phyloP scores from a whole-genome alignment of 2,113 vertebrate genomes.

The Sebastes fasciatus region DNA sequence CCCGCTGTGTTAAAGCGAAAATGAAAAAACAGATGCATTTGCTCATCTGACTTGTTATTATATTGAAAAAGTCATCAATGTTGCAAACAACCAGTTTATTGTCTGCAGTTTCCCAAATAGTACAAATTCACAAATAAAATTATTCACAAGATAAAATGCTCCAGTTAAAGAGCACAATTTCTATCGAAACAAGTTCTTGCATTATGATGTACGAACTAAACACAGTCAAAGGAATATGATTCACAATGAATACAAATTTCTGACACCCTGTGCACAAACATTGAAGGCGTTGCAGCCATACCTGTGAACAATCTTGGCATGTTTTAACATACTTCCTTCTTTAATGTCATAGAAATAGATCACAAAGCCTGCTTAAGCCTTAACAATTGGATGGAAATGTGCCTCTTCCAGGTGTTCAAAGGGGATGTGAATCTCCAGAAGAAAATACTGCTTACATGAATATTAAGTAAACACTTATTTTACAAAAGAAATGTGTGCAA shows the following conservation, averaged over 20 bases:
- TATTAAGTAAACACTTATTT: neutral
- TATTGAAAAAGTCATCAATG: neutral
- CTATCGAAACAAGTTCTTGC: neutral
- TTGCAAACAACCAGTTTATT: too few species aligned
- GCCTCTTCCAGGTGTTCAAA: constrained; percentile 21
- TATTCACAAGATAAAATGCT: neutral
- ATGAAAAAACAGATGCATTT: neutral
- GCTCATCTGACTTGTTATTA: neutral
- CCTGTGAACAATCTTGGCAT: constrained; percentile 6
- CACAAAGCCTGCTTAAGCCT: constrained; percentile 23
- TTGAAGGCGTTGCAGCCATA: neutral
- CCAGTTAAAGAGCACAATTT: neutral
- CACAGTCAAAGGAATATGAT: neutral
- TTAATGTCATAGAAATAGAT: constrained; percentile 47
- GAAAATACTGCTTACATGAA: neutral
- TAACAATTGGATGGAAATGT: constrained; percentile 22
- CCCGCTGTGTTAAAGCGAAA: too few species aligned
- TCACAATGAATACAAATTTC: neutral
- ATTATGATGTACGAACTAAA: constrained; percentile 12
- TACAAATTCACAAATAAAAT: too few species aligned
- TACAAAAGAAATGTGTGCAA: constrained; percentile 5
- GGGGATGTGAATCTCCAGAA: neutral
- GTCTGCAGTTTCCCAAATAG: too few species aligned
- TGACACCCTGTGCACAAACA: neutral
- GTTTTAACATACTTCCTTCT: constrained; percentile 28